Percentiles rank a stretch among this genome's conserved stretches.
phyloP scores from a whole-genome alignment of 2,797 vertebrate genomes.

The Macroramphosus scolopax region DNA sequence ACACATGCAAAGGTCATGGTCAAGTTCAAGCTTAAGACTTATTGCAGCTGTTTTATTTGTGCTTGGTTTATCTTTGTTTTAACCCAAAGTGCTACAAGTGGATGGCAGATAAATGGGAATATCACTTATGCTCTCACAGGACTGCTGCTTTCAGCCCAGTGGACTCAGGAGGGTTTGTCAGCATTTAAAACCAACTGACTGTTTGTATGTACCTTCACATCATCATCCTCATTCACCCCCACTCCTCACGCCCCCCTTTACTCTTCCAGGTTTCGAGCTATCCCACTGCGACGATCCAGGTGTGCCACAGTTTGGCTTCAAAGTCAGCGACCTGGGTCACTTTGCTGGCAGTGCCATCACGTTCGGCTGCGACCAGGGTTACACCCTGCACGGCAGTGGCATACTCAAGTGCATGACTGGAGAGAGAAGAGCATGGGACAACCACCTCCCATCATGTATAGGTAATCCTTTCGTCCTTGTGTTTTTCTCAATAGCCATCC shows the following conservation, averaged over 20 bases:
- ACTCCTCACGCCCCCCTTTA: no score
- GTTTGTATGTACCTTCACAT: no score
- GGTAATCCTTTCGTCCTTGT: constrained; percentile 72
- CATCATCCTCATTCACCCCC: no score
- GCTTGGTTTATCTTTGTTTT: constrained; percentile 42
- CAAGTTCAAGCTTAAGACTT: constrained; percentile 48
- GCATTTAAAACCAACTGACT: no score
- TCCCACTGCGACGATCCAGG: constrained; percentile 97
- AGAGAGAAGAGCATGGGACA: constrained; percentile 94
- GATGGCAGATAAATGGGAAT: constrained; percentile 40
- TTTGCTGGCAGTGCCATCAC: constrained; percentile 93
- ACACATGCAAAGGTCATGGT: constrained; percentile 46
- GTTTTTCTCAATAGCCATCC: not conserved
- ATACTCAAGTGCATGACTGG: constrained; percentile 94
- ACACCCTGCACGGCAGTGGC: constrained; percentile 92
- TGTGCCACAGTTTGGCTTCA: constrained; percentile 95
- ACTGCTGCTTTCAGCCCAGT: no score
- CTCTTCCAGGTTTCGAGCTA: constrained; percentile 97
- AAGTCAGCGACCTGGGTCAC: constrained; percentile 95
- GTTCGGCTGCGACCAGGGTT: constrained; percentile 94
- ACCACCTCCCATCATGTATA: constrained; percentile 92
- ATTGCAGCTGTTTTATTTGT: constrained; percentile 42
- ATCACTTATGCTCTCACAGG: no score
- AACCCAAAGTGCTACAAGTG: constrained; percentile 22
- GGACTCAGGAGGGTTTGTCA: no score